A percentile compares a stretch with the other conserved stretches of the same genome.
These are phyloP conservation scores for Thamnophis sirtalis DNA, from an alignment of 2,113 vertebrate species.

Conservation along the genomic window DNA sequence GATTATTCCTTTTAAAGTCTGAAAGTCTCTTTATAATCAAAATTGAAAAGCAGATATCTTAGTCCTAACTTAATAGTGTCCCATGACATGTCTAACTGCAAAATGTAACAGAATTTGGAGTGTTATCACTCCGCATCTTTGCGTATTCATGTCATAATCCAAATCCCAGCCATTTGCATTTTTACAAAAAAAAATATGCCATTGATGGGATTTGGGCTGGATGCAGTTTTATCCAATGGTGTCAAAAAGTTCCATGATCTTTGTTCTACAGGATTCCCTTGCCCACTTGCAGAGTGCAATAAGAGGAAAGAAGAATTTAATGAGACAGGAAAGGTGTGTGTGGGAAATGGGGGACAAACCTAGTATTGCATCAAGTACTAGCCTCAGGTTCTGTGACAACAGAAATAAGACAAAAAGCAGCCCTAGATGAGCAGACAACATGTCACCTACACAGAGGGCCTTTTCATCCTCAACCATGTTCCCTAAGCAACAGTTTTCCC, in stretches of 20 bases:
- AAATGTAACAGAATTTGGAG: neutral
- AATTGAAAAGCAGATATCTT: neutral
- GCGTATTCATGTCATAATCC: neutral
- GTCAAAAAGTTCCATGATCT: neutral
- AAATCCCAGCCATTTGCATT: neutral
- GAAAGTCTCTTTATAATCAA: neutral
- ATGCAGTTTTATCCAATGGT: neutral
- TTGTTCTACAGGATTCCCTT: constrained; percentile 36
- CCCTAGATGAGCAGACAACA: constrained; percentile 76
- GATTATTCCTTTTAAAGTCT: neutral
- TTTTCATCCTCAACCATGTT: constrained; percentile 63
- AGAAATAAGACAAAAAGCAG: constrained; percentile 61
- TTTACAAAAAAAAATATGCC: neutral
- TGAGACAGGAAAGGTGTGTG: constrained; percentile 31
- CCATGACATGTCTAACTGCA: neutral
- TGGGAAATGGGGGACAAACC: constrained; percentile 28
- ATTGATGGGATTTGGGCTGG: neutral
- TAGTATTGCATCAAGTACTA: constrained; percentile 52
- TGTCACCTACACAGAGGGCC: constrained; percentile 72
- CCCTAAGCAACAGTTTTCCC: constrained; percentile 70
- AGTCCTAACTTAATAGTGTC: neutral
- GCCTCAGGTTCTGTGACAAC: constrained; percentile 63
- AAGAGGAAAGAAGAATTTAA: constrained; percentile 60
- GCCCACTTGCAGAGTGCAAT: constrained; percentile 26
- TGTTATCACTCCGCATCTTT: neutral